Base-by-base conservation (phyloP, 2,113 vertebrate genomes). In the Silurus asotus region DNA sequence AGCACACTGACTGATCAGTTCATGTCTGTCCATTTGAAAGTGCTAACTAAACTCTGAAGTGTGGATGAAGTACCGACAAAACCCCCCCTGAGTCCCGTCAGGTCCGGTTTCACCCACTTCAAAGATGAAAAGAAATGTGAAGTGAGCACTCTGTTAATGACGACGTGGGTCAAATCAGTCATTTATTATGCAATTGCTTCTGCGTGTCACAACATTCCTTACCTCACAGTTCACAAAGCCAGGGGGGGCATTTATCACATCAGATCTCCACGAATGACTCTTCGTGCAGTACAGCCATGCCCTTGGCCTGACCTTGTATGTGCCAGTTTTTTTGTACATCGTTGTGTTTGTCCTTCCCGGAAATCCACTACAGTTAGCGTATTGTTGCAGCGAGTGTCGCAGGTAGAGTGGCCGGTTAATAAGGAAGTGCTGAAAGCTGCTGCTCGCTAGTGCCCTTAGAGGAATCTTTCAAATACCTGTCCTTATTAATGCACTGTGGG, bases 341-440 rank as follows among this genome's bases (percentile, higher is more conserved):
- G 49, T 86, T 45, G 74, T 89, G 81, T 89, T 88, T 81, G 81
- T 88, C 86, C 84, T 88, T 89, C 88, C 37, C 90, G 88, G 88
- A 90, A 88, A 87, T 88, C 65, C 77, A 84, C 65, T 59, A 58
- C 59, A 79, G 81, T 76, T 51, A 88, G 75, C 56, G 72, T 83
- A 87, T 84, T 87, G 86, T 37, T 88, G 80, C 62, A n/a, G 6
- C 7, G 77, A 80, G 83, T 76, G 85, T 86, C 49, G 23, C 78
- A 75, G 87, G 84, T 86, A 61, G 84, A 65, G 64, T 58, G 83
- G 49, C 84, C 28, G 75, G 89, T 90, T 94, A 94, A 95, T 94
- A 93, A 92, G 90, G 82, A 93, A 88, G 89, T 90, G 94, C 86
- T 94, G 94, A 95, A 90, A 90, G 94, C 94, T 89, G 85, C 80